Base-by-base conservation (phyloP, 2,797 vertebrate genomes). In the Hemitrygon akajei region DNA sequence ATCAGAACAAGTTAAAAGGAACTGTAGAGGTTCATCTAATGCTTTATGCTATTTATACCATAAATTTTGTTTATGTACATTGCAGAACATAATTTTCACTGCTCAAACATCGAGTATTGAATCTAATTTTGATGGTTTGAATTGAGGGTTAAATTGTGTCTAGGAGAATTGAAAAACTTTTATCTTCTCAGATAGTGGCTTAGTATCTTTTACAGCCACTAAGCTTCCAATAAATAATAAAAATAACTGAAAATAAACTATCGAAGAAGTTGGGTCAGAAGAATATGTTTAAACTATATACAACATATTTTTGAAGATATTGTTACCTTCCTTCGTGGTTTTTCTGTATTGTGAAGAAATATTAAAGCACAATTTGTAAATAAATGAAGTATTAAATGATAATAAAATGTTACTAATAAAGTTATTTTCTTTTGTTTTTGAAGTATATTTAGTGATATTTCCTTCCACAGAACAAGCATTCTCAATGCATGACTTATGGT, bases 291-390 rank as follows among this genome's bases (percentile, higher is more conserved):
- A 87, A 63, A 87, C 80, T 25, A 75, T 25, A 22, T 27, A 22
- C 71, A 75, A 75, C 18, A 22, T 75, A n/a, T 34, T 63, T n/a
- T 66, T 87, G 58, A 63, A 63, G 63, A 63, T 87, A 20, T 7
- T 89, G 66, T 89, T 66, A 89, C 7, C 63, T 89, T n/a, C 9
- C n/a, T 10, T 69, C n/a, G 69, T 22, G 34, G n/a, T 69, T 89
- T 89, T n/a, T 89, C n/a, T 66, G 47, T 58, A 79, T 16, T 34
- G 77, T 34, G 30, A 63, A 14, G 3, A 34, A 89, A 69, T 89
- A 69, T 69, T 89, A 69, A 89, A 69, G 66, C 58, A 89, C 16
- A 66, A 69, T 69, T 69, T 89, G n/a, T 89, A 89, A 34, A 63
- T 63, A 9, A 6, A 34, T 66, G 63, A 87, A 9, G 63, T 79